A percentile compares a stretch with the other conserved stretches of the same genome.
These are phyloP conservation scores for Coregonus clupeaformis DNA, from an alignment of 2,113 vertebrate genomes.

Conservation along the genomic window DNA sequence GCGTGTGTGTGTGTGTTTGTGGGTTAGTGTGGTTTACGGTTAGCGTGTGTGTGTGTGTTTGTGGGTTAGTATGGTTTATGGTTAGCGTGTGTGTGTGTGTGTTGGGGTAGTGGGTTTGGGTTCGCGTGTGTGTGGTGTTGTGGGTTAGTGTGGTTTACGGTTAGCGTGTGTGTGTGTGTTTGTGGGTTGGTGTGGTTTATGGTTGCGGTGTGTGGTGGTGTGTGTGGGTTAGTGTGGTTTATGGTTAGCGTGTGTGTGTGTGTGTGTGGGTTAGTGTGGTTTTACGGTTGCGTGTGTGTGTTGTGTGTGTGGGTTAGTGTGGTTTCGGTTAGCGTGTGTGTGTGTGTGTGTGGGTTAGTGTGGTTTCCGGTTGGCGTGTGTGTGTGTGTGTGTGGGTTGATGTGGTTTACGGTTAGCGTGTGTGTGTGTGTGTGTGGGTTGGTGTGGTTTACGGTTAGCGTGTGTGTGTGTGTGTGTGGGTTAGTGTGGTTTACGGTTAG, in stretches of 20 bases:
- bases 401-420: no score
- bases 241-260: conserved; percentile 16
- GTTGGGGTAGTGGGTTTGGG: no score
- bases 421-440: neutral
- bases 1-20: conserved; percentile 8
- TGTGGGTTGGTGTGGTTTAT: neutral
- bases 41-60: conserved; percentile 5
- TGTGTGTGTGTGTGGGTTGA: no score
- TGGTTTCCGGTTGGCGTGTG: no score
- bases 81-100: neutral
- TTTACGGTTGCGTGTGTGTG: conserved; percentile 7
- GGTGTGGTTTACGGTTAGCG: no score
- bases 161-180: neutral
- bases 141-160: no score
- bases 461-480: neutral
- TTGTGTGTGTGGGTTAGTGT: conserved; percentile 21
- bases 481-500: neutral
- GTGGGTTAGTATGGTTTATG: neutral
- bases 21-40: neutral
- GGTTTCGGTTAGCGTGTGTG: no score
- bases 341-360: no score
- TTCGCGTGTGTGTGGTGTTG: conserved; percentile 15
- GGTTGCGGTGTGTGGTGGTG: neutral
- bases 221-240: no score
- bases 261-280: no score